Conservation (phyloP, 2,797 vertebrate genomes). For the Clarias laeviceps region DNA sequence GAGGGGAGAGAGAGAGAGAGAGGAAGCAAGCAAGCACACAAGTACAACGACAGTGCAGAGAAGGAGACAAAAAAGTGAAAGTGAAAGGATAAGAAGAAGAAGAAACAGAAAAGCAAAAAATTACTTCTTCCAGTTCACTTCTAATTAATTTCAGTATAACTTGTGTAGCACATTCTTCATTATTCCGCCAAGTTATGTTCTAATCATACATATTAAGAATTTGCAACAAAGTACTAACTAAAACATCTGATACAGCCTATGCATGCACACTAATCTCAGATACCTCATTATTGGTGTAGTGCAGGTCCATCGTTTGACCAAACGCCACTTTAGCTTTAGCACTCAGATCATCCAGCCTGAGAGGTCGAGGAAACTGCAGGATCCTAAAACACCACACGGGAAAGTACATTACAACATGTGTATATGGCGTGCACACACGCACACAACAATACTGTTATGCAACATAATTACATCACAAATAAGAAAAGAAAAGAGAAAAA, state of each 20-base stretch:
- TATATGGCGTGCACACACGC: neutral
- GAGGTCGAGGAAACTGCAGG: constrained; percentile 89
- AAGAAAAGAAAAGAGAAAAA: neutral
- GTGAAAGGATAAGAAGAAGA: neutral
- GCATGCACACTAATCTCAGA: neutral
- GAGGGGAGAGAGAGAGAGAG: no score
- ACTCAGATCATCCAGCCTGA: constrained; percentile 90
- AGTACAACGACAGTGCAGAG: neutral
- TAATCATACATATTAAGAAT: neutral
- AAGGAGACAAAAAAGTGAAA: constrained; percentile 1
- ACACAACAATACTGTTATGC: neutral
- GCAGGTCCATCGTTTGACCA: constrained; percentile 94
- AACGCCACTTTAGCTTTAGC: constrained; percentile 93
- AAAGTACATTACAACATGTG: neutral
- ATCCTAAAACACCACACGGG: constrained; percentile 75
- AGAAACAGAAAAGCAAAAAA: neutral
- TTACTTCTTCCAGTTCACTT: neutral
- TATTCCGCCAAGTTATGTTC: neutral
- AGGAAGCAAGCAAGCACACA: neutral
- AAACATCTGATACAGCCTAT: neutral
- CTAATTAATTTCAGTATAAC: neutral
- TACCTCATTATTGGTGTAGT: constrained; percentile 99
- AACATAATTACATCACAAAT: neutral
- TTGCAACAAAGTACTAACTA: neutral
- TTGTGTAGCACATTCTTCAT: neutral